Conservation (phyloP, 2,797 vertebrate species). For the Echeneis naucrates region DNA sequence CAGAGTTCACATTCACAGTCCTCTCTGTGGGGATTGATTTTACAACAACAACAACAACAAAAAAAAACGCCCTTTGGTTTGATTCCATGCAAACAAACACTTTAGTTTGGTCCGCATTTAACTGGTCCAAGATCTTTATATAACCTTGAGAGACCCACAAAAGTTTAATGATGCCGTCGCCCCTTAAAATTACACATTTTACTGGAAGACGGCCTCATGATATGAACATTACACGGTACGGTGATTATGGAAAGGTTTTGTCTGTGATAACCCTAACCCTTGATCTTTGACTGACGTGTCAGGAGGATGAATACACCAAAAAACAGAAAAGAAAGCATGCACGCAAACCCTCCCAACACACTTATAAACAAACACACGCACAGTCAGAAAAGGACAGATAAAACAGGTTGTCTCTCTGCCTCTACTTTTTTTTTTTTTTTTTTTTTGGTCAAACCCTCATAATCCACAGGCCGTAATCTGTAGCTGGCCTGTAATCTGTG, state of each 20-base stretch:
- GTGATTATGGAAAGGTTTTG: background rate
- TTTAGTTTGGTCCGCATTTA: no score
- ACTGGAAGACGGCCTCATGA: no score
- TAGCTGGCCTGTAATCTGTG: conserved; percentile 78
- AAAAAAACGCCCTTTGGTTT: background rate
- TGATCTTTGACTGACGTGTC: conserved; percentile 23
- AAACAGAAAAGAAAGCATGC: conserved; percentile 21
- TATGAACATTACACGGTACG: background rate
- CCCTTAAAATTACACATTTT: no score
- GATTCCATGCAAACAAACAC: background rate
- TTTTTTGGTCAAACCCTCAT: conserved; percentile 73
- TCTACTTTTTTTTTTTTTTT: conserved; percentile 50
- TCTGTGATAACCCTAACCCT: conserved; percentile 10
- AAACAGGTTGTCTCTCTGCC: conserved; percentile 51
- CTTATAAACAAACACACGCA: conserved; percentile 28
- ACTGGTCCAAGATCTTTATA: background rate
- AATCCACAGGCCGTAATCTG: conserved; percentile 81
- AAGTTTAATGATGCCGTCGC: background rate
- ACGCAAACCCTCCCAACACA: conserved; percentile 10
- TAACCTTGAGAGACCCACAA: background rate
- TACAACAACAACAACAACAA: background rate
- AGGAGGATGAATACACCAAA: conserved; percentile 13
- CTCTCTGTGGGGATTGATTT: background rate
- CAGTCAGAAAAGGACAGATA: conserved; percentile 33
- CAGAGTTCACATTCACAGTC: background rate